Percentiles rank a stretch among this genome's conserved stretches.
These are phyloP conservation scores for Halocaridina rubra DNA, from an alignment of 2,888 invertebrate species.

Conservation along the genomic window DNA sequence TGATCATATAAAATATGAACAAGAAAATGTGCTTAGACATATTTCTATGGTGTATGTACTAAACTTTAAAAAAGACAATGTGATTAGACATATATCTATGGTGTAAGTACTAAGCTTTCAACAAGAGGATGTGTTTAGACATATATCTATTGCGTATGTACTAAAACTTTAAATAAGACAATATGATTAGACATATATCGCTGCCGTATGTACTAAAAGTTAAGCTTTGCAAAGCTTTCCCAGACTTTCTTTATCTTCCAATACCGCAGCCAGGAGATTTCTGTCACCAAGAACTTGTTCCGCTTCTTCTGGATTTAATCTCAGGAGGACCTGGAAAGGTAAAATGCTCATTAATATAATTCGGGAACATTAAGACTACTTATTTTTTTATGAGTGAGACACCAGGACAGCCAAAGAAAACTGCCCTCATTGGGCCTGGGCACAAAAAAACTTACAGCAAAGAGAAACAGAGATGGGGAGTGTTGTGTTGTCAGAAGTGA, in stretches of 20 bases:
- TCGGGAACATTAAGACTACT: not conserved
- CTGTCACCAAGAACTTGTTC: constrained; percentile 82
- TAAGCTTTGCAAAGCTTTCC: constrained; percentile 31
- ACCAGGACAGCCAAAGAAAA: too few relatives aligned
- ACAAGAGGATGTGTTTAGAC: too few relatives aligned
- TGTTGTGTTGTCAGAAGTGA: too few relatives aligned
- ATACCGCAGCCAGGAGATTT: constrained; percentile 82
- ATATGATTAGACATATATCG: not conserved
- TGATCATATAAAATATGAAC: too few relatives aligned
- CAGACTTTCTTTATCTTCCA: constrained; percentile 73
- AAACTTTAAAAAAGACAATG: not conserved
- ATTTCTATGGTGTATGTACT: not conserved
- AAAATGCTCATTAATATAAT: constrained; percentile 67
- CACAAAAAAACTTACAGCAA: too few relatives aligned
- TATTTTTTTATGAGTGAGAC: too few relatives aligned
- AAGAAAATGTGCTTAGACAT: too few relatives aligned
- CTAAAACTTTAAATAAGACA: not conserved
- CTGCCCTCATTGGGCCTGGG: too few relatives aligned
- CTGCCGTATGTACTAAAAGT: not conserved
- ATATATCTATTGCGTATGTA: not conserved
- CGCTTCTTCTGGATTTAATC: constrained; percentile 88
- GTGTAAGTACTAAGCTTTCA: not conserved
- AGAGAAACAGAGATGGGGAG: too few relatives aligned
- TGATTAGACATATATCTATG: too few relatives aligned
- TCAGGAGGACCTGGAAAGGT: constrained; percentile 78